phyloP scores from a whole-genome alignment of 2,797 vertebrate species.

The Argya squamiceps region DNA sequence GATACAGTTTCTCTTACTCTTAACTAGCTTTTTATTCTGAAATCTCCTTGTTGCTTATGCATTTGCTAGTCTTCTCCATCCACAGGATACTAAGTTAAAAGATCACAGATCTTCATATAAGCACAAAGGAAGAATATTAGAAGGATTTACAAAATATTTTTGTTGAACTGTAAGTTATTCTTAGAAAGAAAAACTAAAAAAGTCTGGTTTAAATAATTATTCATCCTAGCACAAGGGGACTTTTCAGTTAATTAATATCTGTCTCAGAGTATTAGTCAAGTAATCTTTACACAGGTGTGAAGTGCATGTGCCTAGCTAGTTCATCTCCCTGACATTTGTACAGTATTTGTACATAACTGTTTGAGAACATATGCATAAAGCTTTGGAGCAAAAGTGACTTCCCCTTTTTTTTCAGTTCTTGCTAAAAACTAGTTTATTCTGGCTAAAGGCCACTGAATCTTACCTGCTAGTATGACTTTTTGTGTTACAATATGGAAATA shows the following conservation, averaged over 20 bases:
- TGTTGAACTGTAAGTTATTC: neutral
- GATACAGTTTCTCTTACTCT: neutral
- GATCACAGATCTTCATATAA: neutral
- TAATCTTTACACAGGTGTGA: neutral
- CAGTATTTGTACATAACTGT: neutral
- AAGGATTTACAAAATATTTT: neutral
- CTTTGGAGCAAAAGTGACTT: neutral
- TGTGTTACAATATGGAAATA: neutral
- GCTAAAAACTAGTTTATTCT: neutral
- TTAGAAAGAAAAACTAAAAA: neutral
- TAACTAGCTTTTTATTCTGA: neutral
- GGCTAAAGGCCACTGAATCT: neutral
- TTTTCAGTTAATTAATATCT: neutral
- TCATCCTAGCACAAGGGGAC: neutral
- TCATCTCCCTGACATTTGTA: neutral
- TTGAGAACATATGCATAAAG: neutral
- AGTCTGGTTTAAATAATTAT: neutral
- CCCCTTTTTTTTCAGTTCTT: neutral
- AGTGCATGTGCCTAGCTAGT: neutral
- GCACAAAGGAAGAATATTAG: neutral
- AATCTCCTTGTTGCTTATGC: neutral
- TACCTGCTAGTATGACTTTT: neutral
- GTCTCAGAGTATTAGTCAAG: neutral
- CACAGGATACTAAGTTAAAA: neutral
- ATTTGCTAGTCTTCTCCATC: neutral